Conservation (phyloP, 2,113 vertebrate species). For the Pongo abelii region DNA sequence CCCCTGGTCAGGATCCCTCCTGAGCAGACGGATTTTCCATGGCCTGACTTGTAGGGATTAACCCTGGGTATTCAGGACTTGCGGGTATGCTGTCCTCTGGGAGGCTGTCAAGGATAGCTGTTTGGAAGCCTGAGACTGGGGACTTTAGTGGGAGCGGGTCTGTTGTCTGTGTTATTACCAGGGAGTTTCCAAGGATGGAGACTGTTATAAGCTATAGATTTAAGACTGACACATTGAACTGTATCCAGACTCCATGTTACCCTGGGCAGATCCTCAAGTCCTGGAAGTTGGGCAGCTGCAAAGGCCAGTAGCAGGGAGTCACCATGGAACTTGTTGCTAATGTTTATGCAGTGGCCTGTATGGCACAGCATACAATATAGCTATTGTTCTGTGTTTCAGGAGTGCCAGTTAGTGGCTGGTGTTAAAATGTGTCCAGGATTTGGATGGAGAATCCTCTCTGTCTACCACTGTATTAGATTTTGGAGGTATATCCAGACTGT, state of each 20-base stretch:
- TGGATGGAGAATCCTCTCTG: slow-evolving; percentile 52
- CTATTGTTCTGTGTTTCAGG: slow-evolving; percentile 66
- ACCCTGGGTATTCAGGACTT: neutral
- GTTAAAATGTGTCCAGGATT: slow-evolving; percentile 62
- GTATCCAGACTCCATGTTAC: slow-evolving; percentile 63
- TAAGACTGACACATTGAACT: slow-evolving; percentile 66
- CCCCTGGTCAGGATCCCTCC: neutral
- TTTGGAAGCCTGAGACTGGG: slow-evolving; percentile 5
- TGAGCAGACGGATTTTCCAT: slow-evolving; percentile 57
- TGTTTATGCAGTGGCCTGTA: slow-evolving; percentile 68
- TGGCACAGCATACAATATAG: slow-evolving; percentile 57
- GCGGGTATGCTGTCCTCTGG: neutral
- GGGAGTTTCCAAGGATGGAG: slow-evolving; percentile 43
- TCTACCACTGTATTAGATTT: neutral
- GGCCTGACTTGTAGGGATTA: neutral
- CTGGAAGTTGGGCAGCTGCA: slow-evolving; percentile 63
- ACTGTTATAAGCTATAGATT: slow-evolving; percentile 56
- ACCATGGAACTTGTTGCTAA: slow-evolving; percentile 73
- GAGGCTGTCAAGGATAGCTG: neutral
- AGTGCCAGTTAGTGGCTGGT: slow-evolving; percentile 60
- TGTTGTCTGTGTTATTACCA: neutral
- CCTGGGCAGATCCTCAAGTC: slow-evolving; percentile 72
- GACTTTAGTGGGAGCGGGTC: neutral
- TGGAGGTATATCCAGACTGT: neutral
- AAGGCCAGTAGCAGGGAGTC: slow-evolving; percentile 66